These are phyloP conservation scores for Lacerta bilineata DNA, from an alignment of 2,797 vertebrate species.

Conservation along the genomic window DNA sequence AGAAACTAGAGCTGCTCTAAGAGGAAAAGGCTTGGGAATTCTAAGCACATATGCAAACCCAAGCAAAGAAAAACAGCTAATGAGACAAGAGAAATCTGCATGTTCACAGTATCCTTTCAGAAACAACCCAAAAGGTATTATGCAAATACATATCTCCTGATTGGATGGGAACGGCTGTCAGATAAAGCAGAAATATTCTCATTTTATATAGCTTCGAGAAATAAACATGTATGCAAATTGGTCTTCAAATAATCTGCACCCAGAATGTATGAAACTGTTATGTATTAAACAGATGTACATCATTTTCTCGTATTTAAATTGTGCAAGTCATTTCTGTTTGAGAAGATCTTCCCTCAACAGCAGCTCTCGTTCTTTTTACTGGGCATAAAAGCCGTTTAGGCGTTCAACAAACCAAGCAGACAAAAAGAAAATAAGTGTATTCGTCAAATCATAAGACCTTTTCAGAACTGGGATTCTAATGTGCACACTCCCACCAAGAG, in stretches of 20 bases:
- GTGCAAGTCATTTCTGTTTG: slow-evolving; percentile 4
- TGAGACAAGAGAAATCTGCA: neutral
- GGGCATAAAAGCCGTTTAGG: neutral
- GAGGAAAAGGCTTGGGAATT: slow-evolving; percentile 24
- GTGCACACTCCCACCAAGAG: neutral
- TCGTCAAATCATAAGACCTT: neutral
- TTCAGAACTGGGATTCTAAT: neutral
- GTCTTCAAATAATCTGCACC: neutral
- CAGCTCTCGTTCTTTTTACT: neutral
- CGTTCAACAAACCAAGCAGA: neutral
- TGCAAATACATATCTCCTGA: slow-evolving; percentile 14
- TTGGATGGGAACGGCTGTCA: accelerated
- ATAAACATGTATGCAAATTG: neutral
- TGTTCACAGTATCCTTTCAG: neutral
- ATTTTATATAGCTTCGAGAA: neutral
- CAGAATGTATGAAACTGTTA: neutral
- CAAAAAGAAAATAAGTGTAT: neutral
- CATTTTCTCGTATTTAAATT: neutral
- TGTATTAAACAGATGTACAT: slow-evolving; percentile 14
- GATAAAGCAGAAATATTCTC: neutral
- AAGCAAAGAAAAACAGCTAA: slow-evolving; percentile 29
- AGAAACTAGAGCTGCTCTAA: slow-evolving; percentile 17
- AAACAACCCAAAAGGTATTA: slow-evolving; percentile 20
- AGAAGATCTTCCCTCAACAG: neutral
- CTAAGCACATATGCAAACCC: slow-evolving; percentile 31